Evolutionary conservation across 2,113 vertebrate genomes (phyloP), one percentile per base, ranked within the genome.

Genomic region (Myxocyprinus asiaticus): DNA sequence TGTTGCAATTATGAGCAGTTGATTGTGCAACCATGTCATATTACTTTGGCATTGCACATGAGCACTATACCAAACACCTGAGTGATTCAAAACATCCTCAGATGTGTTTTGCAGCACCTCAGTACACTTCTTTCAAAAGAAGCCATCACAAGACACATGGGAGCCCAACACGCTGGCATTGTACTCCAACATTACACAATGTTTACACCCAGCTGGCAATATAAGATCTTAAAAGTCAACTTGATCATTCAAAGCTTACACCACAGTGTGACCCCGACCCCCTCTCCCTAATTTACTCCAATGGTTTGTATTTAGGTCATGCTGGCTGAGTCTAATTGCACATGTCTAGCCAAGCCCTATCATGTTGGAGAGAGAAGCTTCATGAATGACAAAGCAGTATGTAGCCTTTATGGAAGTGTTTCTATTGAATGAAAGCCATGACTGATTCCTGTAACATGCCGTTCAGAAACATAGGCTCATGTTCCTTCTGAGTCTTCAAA

Each of bases 401-500:
- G 4, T 56, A 4, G 22, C 22, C 22, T 33, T 33, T 33, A 33
- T 33, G 22, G 22, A 15, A 44, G 10, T 44, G 67, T 59, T 77
- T 73, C 4, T 76, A 65, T 69, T 78, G 59, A 58, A 17, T 56
- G 42, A 63, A 70, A 59, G 42, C 58, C 63, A 61, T 47, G 44
- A 43, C 56, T 71, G 78, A 82, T 87, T 87, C 86, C 85, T 90
- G 81, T 72, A 78, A 82, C 51, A 85, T 82, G 81, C 56, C 76
- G 81, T 64, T 79, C 0, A 6, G 1, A 83, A 70, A 69, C 82
- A n/a, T 84, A 67, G 72, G 77, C 45, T 89, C 85, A 84, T 43
- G 50, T 80, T 81, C 78, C 48, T 42, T 77, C 74, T 45, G 7
- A 22, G 53, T 47, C 50, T 50, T 77, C 47, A 42, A 84, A 58